Evolutionary conservation across 2,113 vertebrate species (phyloP).

Genomic region (Bujurquina vittata): DNA sequence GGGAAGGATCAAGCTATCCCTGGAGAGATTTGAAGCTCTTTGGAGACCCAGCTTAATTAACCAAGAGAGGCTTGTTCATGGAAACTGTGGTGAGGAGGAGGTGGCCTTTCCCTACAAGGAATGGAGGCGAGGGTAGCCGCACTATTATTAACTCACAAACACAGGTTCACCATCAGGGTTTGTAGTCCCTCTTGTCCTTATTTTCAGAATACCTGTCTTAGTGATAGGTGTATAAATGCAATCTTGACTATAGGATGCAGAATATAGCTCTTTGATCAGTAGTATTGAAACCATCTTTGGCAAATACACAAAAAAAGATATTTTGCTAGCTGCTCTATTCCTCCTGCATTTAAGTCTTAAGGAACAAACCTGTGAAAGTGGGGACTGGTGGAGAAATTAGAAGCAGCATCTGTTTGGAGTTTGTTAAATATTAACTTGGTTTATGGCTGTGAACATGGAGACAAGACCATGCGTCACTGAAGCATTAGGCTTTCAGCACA

Average conservation of each 20-base stretch:
- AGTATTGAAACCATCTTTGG: background rate
- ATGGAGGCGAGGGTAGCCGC: constrained; percentile 32
- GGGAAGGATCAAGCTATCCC: constrained; percentile 60
- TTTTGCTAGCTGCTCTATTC: background rate
- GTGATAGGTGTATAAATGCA: background rate
- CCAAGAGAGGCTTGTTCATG: constrained; percentile 80
- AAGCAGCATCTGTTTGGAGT: constrained; percentile 71
- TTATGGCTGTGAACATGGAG: constrained; percentile 77
- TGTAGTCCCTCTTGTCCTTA: constrained; percentile 12
- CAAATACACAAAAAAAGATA: background rate
- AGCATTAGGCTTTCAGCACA: constrained; percentile 72
- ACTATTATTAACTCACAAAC: constrained; percentile 68
- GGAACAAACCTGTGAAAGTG: constrained; percentile 30
- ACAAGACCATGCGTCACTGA: constrained; percentile 72
- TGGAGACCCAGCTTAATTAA: constrained; percentile 81
- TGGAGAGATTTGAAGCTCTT: constrained; percentile 68
- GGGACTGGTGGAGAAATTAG: constrained; percentile 18
- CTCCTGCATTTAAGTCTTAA: background rate
- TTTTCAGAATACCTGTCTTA: background rate
- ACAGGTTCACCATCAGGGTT: constrained; percentile 35
- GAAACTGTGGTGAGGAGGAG: constrained; percentile 73
- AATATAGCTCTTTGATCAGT: background rate
- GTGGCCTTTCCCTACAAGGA: constrained; percentile 48
- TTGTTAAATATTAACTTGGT: constrained; percentile 82
- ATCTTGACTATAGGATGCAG: background rate